Base-by-base conservation (phyloP, 2,888 invertebrate species). In the Parasteatoda lunata region DNA sequence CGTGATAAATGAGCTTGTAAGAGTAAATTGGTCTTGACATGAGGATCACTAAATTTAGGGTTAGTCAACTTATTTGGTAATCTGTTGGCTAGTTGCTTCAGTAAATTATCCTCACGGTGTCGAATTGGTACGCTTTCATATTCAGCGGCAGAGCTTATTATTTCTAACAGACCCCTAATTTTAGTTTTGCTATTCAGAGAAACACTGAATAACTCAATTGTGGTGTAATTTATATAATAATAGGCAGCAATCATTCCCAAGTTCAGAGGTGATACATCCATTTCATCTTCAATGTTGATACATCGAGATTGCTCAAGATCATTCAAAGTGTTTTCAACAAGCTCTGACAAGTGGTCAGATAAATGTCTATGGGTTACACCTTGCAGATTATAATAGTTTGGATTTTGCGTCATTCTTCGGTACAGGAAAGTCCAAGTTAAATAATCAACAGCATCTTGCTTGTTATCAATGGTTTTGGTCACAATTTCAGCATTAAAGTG, bases 401-500 rank as follows among this genome's bases (percentile, higher is more conserved):
- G 99, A 93, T 99, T 99, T 93, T 99, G 98, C 1, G 99, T 98
- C 90, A 99, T 94, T 73, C 99, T 93, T 4, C 99, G 94, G 92
- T 99, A 99, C 11, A 99, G 93, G 94, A 99, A 98, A 0, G 99
- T 99, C 99, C 99, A 99, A 0, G 99, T 99, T 45, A 99, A 93
- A 91, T 99, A 99, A 93, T 99, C 99, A 0, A 99, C 99, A 0
- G 99, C 99, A 91, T 99, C 99, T 92, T 99, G 99, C 91, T 99
- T 99, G 93, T 99, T 99, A 93, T 99, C 99, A 90, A 99, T 98
- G 0, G 99, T 99, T 92, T 99, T 99, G 0, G 99, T 99, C 0
- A 99, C 99, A 82, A 99, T 98, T 93, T 99, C 99, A 0, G 99
- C 99, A 93, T 99, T 99, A 92, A 99, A 98, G 93, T 99, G 99